phyloP scores from a whole-genome alignment of 2,888 invertebrate genomes.

The Eristalis tenax region DNA sequence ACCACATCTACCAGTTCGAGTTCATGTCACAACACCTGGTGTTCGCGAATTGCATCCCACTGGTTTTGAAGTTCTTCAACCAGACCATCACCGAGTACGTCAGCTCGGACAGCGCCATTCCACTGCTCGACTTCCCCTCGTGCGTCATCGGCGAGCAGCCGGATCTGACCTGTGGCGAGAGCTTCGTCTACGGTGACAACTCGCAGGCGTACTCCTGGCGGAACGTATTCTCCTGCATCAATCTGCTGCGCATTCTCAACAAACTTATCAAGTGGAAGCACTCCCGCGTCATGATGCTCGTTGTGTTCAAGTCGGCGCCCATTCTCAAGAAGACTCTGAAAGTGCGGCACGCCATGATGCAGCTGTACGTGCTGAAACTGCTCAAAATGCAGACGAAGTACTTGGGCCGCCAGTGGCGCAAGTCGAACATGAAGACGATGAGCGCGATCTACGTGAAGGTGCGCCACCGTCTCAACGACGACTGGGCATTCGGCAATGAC shows the following conservation, averaged over 20 bases:
- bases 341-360: constrained; percentile 97
- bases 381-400: constrained; percentile 99
- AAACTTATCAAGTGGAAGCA: constrained; percentile 99
- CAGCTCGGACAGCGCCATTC: constrained; percentile 95
- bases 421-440: constrained; percentile 99
- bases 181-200: constrained; percentile 88
- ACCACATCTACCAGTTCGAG: constrained; percentile 99
- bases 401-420: constrained; percentile 98
- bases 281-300: constrained; percentile 99
- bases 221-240: constrained; percentile 98
- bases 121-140: constrained; percentile 96
- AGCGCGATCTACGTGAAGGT: constrained; percentile 99
- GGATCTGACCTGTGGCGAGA: constrained; percentile 92
- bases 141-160: constrained; percentile 98
- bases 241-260: constrained; percentile 96
- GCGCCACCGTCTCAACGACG: constrained; percentile 97
- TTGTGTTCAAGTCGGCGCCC: constrained; percentile 99
- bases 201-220: constrained; percentile 95
- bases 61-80: constrained; percentile 99
- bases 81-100: constrained; percentile 98
- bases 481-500: constrained; percentile 99
- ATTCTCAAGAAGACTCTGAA: constrained; percentile 97
- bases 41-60: constrained; percentile 99
- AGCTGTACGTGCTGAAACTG: constrained; percentile 97
- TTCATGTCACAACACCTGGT: constrained; percentile 99